Evolutionary conservation across 2,888 invertebrate genomes (phyloP), one percentile per base, ranked within the genome.

Genomic region (Lysandra bellargus): DNA sequence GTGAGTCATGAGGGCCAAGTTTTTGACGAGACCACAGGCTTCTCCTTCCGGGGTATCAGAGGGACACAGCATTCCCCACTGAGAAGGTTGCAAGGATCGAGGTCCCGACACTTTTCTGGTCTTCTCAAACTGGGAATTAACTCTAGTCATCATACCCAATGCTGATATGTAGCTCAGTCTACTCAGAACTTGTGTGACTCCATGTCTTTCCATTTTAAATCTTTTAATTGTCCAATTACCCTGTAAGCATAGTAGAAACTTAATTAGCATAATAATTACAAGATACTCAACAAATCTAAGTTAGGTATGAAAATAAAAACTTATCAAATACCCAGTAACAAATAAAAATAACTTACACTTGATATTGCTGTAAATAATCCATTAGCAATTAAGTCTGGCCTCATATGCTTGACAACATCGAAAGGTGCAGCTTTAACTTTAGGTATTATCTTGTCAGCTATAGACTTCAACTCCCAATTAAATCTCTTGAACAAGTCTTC

Each of bases 31-130:
- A 81, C 99, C 99, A 90, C 99, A 99, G 53, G 98, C 98, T 96
- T 99, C 99, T 85, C 99, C 99, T 96, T 99, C 99, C 4, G 99
- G 99, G 0, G 99, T 99, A 87, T 99, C 99, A 37, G 99, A 98
- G 0, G 99, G 99, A 91, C 99, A 99, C 80, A 99, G 90, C 98
- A 99, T 99, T 64, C 99, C 99, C 99, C 99, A 99, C 87, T 99
- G 99, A 7, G 99, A 99, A 0, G 99, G 98, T 89, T 99, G 99
- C 78, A 99, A 91, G 0, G 99, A 99, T 79, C 99, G 96, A 0
- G 99, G 99, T 0, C 99, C 99, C 5, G 99, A 98, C 0, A 99
- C 99, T 95, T 99, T 99, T 17, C 99, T 95, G 0, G 99, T 99
- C 91, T 99, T 99, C 89, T 99, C 99, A 94, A 99, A 99, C 90